Evolutionary conservation across 1,140 invertebrate genomes (phyloP).

Genomic region (Zaprionus davidi): DNA sequence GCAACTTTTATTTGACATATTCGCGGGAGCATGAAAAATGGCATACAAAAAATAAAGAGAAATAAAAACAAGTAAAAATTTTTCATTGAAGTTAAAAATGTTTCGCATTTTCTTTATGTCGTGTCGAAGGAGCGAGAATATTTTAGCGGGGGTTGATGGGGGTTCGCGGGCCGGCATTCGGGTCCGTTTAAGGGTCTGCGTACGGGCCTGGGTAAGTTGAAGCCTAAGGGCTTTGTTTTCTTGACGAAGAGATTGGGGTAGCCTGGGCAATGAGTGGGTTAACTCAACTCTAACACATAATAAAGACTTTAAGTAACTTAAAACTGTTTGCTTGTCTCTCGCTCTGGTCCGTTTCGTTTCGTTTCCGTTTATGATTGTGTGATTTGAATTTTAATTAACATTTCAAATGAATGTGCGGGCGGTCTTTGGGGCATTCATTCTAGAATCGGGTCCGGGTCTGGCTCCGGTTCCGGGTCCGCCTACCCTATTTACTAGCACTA

Average conservation of each 20-base stretch:
- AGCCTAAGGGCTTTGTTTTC: constrained; percentile 17
- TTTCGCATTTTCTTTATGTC: constrained; percentile 69
- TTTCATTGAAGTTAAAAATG: constrained; percentile 76
- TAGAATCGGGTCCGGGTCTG: neutral
- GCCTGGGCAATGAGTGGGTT: constrained; percentile 67
- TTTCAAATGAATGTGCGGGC: constrained; percentile 67
- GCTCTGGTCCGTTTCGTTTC: constrained; percentile 29
- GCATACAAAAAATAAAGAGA: constrained; percentile 46
- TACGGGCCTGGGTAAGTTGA: constrained; percentile 29
- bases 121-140: constrained; percentile 34
- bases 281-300: constrained; percentile 78
- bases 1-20: constrained; percentile 79
- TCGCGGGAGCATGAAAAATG: constrained; percentile 79
- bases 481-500: constrained; percentile 6
- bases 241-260: constrained; percentile 26
- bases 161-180: neutral
- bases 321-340: constrained; percentile 78
- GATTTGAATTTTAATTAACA: constrained; percentile 83
- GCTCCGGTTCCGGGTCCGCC: neutral
- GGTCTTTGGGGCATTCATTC: neutral
- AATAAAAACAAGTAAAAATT: constrained; percentile 67
- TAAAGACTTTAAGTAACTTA: constrained; percentile 82
- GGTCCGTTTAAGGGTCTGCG: constrained; percentile 8
- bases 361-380: constrained; percentile 49
- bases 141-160: constrained; percentile 10